Percentiles rank a stretch among this genome's conserved stretches.
These are phyloP conservation scores for Caenorhabditis briggsae DNA, from an alignment of 1,140 invertebrate genomes.

Conservation along the genomic window DNA sequence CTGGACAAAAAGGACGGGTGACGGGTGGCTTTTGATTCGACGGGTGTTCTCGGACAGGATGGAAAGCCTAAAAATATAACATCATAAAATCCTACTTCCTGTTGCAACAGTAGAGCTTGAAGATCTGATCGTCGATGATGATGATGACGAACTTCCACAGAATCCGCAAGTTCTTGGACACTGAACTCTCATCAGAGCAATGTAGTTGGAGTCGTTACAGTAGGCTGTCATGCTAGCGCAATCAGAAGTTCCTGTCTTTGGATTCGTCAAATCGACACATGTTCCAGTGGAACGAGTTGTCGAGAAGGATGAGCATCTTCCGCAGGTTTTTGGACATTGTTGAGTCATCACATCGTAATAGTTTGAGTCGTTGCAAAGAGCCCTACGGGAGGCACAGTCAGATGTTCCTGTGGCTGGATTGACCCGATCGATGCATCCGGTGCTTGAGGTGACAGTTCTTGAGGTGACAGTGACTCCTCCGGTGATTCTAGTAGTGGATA, in stretches of 20 bases:
- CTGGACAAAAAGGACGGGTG: too few relatives aligned
- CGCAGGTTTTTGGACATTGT: slow-evolving; percentile 61
- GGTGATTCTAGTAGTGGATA: not conserved
- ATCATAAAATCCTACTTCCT: not conserved
- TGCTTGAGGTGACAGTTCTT: not conserved
- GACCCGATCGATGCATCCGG: slow-evolving; percentile 50
- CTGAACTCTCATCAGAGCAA: slow-evolving; percentile 59
- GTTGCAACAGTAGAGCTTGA: not conserved
- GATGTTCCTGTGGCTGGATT: slow-evolving; percentile 55
- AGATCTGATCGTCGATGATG: not conserved
- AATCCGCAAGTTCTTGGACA: slow-evolving; percentile 62
- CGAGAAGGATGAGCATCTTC: slow-evolving; percentile 25
- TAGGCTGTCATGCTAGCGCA: slow-evolving; percentile 31
- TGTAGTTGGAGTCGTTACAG: slow-evolving; percentile 59
- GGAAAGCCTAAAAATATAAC: too few relatives aligned
- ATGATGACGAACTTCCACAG: slow-evolving; percentile 27
- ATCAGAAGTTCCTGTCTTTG: slow-evolving; percentile 57
- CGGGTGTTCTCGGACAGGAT: too few relatives aligned
- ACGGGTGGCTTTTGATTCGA: not conserved
- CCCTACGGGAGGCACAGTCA: slow-evolving; percentile 52
- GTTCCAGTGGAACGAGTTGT: not conserved
- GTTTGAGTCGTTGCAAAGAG: slow-evolving; percentile 52
- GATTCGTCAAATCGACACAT: slow-evolving; percentile 57
- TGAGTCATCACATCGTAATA: slow-evolving; percentile 62
- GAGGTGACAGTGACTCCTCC: slow-evolving; percentile 6